A percentile compares a stretch with the other conserved stretches of the same genome.
Evolutionary conservation across 2,113 vertebrate species (phyloP).

Genomic region (Trichomycterus rosablanca): DNA sequence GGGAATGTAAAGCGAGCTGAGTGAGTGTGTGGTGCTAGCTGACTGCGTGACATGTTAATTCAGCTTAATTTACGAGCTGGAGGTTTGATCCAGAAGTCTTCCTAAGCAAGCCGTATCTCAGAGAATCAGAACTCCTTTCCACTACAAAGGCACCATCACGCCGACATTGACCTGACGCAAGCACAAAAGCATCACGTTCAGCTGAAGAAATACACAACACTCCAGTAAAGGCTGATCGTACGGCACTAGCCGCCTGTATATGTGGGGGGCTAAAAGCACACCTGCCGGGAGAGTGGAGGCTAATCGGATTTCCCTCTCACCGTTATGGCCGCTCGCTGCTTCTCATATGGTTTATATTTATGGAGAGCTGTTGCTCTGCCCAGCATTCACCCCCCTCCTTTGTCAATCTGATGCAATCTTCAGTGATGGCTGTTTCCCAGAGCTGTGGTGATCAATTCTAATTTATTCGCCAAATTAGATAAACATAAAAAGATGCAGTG

Average conservation of each 20-base stretch:
- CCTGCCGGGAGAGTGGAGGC: slow-evolving; percentile 59
- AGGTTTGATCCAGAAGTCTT: slow-evolving; percentile 47
- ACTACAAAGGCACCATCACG: no score
- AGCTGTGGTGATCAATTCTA: slow-evolving; percentile 70
- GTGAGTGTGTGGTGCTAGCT: slow-evolving; percentile 41
- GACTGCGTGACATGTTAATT: slow-evolving; percentile 65
- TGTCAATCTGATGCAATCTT: slow-evolving; percentile 62
- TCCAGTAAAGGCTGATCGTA: slow-evolving; percentile 37
- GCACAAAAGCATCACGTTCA: slow-evolving; percentile 60
- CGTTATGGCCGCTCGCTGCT: slow-evolving; percentile 61
- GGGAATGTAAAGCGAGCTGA: background rate
- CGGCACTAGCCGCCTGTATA: slow-evolving; percentile 42
- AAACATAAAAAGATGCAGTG: slow-evolving; percentile 64
- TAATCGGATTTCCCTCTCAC: slow-evolving; percentile 60
- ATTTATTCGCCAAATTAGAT: slow-evolving; percentile 68
- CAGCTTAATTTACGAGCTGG: slow-evolving; percentile 65
- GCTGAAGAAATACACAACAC: slow-evolving; percentile 56
- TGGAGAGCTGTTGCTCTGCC: slow-evolving; percentile 65
- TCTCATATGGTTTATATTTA: slow-evolving; percentile 72
- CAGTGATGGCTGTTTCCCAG: slow-evolving; percentile 63
- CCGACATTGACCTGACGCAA: slow-evolving; percentile 61
- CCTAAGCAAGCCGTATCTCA: slow-evolving; percentile 56
- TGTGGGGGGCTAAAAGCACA: slow-evolving; percentile 62
- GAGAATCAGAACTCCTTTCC: slow-evolving; percentile 47
- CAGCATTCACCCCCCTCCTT: slow-evolving; percentile 40